phyloP scores from a whole-genome alignment of 2,113 vertebrate genomes.

The Eleginops maclovinus region DNA sequence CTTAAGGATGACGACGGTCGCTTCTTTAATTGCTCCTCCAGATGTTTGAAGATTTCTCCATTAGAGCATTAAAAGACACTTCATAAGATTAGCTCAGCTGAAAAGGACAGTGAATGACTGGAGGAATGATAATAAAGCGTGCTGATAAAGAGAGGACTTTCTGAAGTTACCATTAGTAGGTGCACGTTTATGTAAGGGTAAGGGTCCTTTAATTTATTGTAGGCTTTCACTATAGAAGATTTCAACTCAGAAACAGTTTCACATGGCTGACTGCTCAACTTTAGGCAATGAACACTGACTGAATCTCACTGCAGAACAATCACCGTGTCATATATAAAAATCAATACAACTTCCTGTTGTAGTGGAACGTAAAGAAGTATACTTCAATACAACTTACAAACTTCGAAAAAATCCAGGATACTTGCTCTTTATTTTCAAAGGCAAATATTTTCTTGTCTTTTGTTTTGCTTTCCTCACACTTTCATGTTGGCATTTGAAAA shows the following conservation, averaged over 20 bases:
- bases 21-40: slow-evolving; percentile 68
- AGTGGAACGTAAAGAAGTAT: not conserved
- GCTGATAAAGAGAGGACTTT: slow-evolving; percentile 47
- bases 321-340: not conserved
- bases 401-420: not conserved
- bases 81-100: slow-evolving; percentile 54
- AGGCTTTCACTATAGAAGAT: not conserved
- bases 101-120: slow-evolving; percentile 40
- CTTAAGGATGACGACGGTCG: slow-evolving; percentile 52
- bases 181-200: not conserved
- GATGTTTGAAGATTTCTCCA: slow-evolving; percentile 70
- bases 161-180: slow-evolving; percentile 33
- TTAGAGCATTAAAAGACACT: slow-evolving; percentile 50
- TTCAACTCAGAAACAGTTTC: not conserved
- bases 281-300: not conserved
- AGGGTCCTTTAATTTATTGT: not conserved
- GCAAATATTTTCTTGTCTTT: not conserved
- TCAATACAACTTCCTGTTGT: slow-evolving; percentile 4
- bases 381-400: not conserved
- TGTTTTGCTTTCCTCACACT: slow-evolving; percentile 31
- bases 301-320: not conserved
- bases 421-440: not conserved
- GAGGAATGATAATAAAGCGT: slow-evolving; percentile 27
- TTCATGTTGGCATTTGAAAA: slow-evolving; percentile 55
- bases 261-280: not conserved